Evolutionary conservation across 2,797 vertebrate species (phyloP), one percentile per base, ranked within the genome.

Genomic region (Coendou prehensilis): DNA sequence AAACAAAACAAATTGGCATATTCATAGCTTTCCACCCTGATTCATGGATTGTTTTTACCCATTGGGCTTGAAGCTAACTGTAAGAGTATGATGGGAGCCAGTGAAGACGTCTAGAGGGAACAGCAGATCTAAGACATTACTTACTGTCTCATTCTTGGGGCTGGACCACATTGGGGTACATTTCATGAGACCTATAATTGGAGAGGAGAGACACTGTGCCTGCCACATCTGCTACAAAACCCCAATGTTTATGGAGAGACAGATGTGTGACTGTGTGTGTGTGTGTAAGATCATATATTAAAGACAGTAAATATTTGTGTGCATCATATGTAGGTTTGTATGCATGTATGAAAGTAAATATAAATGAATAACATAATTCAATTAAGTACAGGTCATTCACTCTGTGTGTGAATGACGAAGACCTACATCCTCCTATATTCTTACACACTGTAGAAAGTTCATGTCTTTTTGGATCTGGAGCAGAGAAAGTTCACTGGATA

Each of bases 1-100:
- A 75, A 94, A 41, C 37, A 86, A 87, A 37, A 14, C 71, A 69
- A 92, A 78, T 41, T 89, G 73, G 37, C 57, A 23, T 86, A 73
- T 95, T 93, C 93, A 86, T 61, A 95, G 73, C 7, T 82, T 94
- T 87, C 69, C 26, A 63, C 22, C 20, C 11, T 79, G 80, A 90
- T 87, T 94, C 52, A 78, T 76, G 54, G 79, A 91, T 90, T 92
- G 41, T 54, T 93, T 96, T 95, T 67, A 88, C 52, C 63, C 87
- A 5, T 84, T 80, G 95, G 63, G 17, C 67, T 84, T 52, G 45
- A 88, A 64, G 52, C 83, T 73, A 61, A 67, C 57, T 93, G 50
- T 30, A 20, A 87, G 61, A 96, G 45, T 33, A 47, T 28, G 76
- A 1, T 75, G n/a, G 37, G 93, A 76, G 22, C 14, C 14, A 3